These are phyloP conservation scores for Periplaneta americana DNA, from an alignment of 1,140 invertebrate species.

Conservation along the genomic window DNA sequence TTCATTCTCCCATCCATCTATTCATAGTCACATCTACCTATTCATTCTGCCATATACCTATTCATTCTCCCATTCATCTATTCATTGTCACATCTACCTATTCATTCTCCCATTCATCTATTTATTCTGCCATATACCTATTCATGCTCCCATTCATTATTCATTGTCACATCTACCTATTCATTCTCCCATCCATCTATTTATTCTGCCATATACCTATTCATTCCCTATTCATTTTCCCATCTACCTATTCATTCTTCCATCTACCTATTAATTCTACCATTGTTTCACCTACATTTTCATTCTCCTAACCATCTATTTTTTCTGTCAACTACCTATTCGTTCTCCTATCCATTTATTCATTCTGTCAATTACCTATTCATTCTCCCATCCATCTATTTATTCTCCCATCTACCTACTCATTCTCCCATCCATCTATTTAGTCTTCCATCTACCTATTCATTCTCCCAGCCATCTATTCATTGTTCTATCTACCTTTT, in stretches of 20 bases:
- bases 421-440: neutral
- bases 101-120: neutral
- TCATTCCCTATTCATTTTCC: neutral
- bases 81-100: neutral
- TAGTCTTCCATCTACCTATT: neutral
- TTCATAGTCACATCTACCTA: neutral
- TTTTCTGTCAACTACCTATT: neutral
- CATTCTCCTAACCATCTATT: neutral
- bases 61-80: neutral
- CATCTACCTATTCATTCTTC: neutral
- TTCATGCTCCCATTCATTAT: too few species aligned
- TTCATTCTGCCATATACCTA: neutral
- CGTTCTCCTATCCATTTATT: neutral
- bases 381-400: neutral
- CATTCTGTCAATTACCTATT: too few species aligned
- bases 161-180: too few species aligned
- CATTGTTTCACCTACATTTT: too few species aligned
- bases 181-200: too few species aligned
- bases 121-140: too few species aligned
- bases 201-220: neutral
- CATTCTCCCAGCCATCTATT: neutral
- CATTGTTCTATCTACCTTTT: neutral
- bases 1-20: neutral
- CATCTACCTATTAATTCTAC: neutral
- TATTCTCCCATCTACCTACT: neutral